Evolutionary conservation across 2,797 vertebrate species (phyloP).

Genomic region (Hephaestus fuliginosus): DNA sequence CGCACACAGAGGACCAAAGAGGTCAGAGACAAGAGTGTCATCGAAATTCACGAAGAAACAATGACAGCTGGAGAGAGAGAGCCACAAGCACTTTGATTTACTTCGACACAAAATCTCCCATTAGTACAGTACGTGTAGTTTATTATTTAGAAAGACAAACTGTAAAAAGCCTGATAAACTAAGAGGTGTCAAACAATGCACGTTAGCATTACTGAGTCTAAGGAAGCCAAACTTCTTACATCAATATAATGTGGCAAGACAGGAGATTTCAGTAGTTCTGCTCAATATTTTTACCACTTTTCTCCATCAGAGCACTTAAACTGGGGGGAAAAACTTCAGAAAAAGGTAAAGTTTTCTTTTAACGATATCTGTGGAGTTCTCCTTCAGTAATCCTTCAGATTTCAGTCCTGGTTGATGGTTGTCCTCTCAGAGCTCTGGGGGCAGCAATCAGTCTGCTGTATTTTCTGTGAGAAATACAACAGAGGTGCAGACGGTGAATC

Average conservation of each 20-base stretch:
- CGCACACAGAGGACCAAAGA: conserved; percentile 50
- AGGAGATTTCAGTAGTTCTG: neutral
- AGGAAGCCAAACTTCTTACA: neutral
- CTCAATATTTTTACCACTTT: neutral
- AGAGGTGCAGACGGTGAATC: neutral
- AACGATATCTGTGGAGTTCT: neutral
- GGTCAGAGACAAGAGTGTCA: conserved; percentile 42
- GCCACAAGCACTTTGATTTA: conserved; percentile 42
- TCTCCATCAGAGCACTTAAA: neutral
- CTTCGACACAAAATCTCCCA: conserved; percentile 35
- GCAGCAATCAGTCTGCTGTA: neutral
- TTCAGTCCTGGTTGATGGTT: neutral
- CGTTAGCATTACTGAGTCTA: neutral
- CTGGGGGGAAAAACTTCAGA: too few species aligned
- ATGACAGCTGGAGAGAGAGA: conserved; percentile 16
- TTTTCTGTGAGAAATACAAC: neutral
- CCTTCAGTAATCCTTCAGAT: neutral
- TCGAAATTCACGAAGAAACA: conserved; percentile 41
- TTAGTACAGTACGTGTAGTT: neutral
- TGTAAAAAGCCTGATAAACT: too few species aligned
- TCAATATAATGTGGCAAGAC: neutral
- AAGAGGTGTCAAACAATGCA: too few species aligned
- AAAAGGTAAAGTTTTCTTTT: neutral
- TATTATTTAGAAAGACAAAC: too few species aligned
- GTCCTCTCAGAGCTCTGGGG: neutral